Conservation (phyloP, 2,888 invertebrate species). For the Dione juno region DNA sequence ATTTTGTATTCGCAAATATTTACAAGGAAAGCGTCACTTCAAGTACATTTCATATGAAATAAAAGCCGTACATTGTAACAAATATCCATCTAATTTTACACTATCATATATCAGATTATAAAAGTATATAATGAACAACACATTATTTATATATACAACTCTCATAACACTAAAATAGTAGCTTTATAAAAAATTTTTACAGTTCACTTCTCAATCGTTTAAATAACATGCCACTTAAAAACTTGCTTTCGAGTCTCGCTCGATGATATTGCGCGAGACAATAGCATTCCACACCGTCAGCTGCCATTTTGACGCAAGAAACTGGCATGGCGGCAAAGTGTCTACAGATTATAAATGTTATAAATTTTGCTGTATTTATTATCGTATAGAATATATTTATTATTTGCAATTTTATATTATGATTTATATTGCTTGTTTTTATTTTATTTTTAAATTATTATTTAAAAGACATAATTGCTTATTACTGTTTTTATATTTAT, state of each 20-base stretch:
- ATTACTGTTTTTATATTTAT: background rate
- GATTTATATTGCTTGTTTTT: background rate
- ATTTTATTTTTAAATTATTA: background rate
- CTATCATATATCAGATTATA: too few species aligned
- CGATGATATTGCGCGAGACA: slow-evolving; percentile 1
- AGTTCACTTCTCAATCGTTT: too few species aligned
- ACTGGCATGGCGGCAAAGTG: background rate
- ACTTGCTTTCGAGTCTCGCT: slow-evolving; percentile 8
- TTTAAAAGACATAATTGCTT: background rate
- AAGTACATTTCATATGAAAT: too few species aligned
- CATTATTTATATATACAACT: background rate
- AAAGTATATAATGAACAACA: background rate
- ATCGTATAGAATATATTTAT: background rate
- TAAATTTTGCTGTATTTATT: background rate
- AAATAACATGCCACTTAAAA: background rate
- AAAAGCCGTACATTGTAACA: too few species aligned
- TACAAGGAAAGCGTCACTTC: too few species aligned
- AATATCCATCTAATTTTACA: too few species aligned
- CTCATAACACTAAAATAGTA: background rate
- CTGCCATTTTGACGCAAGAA: slow-evolving; percentile 3
- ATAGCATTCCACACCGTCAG: background rate
- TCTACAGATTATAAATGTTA: slow-evolving; percentile 4
- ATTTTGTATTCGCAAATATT: background rate
- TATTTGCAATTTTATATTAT: background rate
- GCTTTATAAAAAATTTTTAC: background rate